Base-by-base conservation (phyloP, 2,888 invertebrate genomes). In the Tubiluchus corallicola region DNA sequence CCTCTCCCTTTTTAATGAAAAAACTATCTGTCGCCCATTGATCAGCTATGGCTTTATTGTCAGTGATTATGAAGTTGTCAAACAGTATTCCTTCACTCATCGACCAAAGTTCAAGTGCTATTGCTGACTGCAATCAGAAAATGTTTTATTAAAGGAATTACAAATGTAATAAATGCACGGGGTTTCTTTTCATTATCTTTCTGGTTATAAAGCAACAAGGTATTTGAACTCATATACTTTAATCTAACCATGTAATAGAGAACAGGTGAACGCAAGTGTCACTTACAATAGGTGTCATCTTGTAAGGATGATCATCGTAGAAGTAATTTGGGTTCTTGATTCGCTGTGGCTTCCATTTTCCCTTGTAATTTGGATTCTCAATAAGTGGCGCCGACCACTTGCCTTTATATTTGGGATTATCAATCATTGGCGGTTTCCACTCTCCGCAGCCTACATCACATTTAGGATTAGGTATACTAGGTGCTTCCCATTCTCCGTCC, bases 401-500 rank as follows among this genome's bases (percentile, higher is more conserved):
- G 56, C 98, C 98, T 60, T 79, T 78, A 68, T 88, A 92, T 65
- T 83, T 81, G 4, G 90, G 90, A 71, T 94, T 94, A 46, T 81
- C 73, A 40, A 90, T 74, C 55, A 76, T 68, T 16, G 87, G 84
- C 16, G 82, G 72, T 50, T 74, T 74, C 87, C 96, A 98, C 38
- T 70, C 68, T 0, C 98, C 98, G 68, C 98, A 98, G 13, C 98
- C 96, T 2, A 79, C 72, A 3, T 71, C 72, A 60, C 94, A 96
- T 2, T 69, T 70, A 0, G 92, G 87, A 70, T 98, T 98, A 56
- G 29, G 9, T 29, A 94, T 75, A 45, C 84, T 70, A 0, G 94
- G 87, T 3, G 96, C 78, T 65, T 96, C 96, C 96, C 96, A 99
- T 59, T 82, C 82, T 1, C 98, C 98, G 67, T 98, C 98, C 80